phyloP scores from a whole-genome alignment of 1,140 invertebrate genomes.

The Chironomus striatipennis region DNA sequence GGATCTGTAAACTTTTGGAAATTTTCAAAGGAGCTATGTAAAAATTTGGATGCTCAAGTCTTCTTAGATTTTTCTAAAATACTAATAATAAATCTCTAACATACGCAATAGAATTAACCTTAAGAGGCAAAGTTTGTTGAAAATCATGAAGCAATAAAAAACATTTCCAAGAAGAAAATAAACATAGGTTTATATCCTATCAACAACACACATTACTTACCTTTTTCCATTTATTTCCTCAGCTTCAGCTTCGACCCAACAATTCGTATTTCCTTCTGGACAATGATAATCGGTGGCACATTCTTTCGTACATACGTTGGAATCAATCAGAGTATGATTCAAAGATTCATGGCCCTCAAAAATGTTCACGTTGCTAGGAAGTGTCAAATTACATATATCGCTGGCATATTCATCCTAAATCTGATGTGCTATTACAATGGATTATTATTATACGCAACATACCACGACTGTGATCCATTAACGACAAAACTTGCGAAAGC shows the following conservation, averaged over 20 bases:
- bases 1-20: too few relatives aligned
- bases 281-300: conserved; percentile 68
- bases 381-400: conserved; percentile 38
- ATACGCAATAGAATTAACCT: too few relatives aligned
- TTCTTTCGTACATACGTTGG: conserved; percentile 81
- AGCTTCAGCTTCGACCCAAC: conserved; percentile 6
- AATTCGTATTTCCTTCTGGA: conserved; percentile 63
- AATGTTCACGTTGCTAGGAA: conserved; percentile 33
- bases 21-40: too few relatives aligned
- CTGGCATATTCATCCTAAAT: conserved; percentile 50
- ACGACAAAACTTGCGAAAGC: conserved; percentile 50
- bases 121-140: too few relatives aligned
- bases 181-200: too few relatives aligned
- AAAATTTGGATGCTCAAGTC: too few relatives aligned
- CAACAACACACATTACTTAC: background rate
- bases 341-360: conserved; percentile 56
- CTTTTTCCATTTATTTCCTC: background rate
- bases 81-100: too few relatives aligned
- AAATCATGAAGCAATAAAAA: too few relatives aligned
- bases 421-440: conserved; percentile 62
- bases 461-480: conserved; percentile 67
- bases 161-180: too few relatives aligned
- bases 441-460: conserved; percentile 68
- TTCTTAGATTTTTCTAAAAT: too few relatives aligned
- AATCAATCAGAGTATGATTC: conserved; percentile 75